Percentiles rank a stretch among this genome's conserved stretches.
phyloP scores from a whole-genome alignment of 2,888 invertebrate genomes.

The Horisme vitalbata region DNA sequence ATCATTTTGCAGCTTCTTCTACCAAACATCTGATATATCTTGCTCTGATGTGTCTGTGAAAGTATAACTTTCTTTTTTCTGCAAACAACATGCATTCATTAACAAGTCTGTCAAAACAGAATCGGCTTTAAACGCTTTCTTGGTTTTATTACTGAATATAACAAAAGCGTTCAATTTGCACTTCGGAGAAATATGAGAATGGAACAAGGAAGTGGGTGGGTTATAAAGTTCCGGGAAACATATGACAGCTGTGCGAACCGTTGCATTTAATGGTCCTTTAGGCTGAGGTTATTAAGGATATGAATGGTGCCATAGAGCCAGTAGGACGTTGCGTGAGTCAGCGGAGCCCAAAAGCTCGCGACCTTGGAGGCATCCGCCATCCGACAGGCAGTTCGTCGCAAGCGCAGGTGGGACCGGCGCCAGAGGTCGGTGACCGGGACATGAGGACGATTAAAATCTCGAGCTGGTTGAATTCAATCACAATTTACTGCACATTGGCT shows the following conservation, averaged over 20 bases:
- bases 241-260: conserved; percentile 27
- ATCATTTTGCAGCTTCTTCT: conserved; percentile 38
- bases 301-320: conserved; percentile 29
- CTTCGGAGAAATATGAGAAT: conserved; percentile 27
- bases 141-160: conserved; percentile 29
- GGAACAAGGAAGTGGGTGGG: conserved; percentile 27
- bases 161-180: conserved; percentile 24
- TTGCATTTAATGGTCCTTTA: conserved; percentile 25
- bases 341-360: conserved; percentile 51
- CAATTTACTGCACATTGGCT: conserved; percentile 25
- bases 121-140: conserved; percentile 35
- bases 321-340: conserved; percentile 28
- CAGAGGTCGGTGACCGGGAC: conserved; percentile 59
- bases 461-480: conserved; percentile 39
- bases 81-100: conserved; percentile 53
- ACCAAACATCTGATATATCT: conserved; percentile 41
- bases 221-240: conserved; percentile 31
- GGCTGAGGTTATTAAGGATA: conserved; percentile 19
- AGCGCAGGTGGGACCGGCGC: conserved; percentile 66
- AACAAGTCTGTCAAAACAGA: conserved; percentile 40
- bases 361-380: conserved; percentile 63
- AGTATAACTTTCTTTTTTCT: conserved; percentile 62
- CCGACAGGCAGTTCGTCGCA: conserved; percentile 50
- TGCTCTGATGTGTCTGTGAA: conserved; percentile 52
- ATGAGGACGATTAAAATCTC: conserved; percentile 51